phyloP scores from a whole-genome alignment of 2,888 invertebrate genomes.

The Chydorus sphaericus region DNA sequence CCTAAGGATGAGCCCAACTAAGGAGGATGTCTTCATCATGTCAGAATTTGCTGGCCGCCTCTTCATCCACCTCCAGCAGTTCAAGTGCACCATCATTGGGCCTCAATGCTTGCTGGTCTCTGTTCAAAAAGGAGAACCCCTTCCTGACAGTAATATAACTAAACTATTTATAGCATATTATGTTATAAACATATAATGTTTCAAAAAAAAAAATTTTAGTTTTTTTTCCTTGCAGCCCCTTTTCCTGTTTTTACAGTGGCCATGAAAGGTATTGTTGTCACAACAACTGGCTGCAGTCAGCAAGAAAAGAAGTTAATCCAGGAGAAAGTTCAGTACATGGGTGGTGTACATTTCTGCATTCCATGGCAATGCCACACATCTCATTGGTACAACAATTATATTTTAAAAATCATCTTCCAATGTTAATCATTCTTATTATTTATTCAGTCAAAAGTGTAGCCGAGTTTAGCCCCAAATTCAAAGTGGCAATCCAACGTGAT shows the following conservation, averaged over 20 bases:
- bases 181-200: too few relatives aligned
- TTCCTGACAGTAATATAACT: too few relatives aligned
- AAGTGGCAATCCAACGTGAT: conserved; percentile 51
- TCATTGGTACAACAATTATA: too few relatives aligned
- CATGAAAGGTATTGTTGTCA: conserved; percentile 55
- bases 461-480: conserved; percentile 15
- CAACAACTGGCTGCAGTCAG: conserved; percentile 40
- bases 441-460: neutral
- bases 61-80: conserved; percentile 44
- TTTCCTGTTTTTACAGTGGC: conserved; percentile 67
- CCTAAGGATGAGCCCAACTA: conserved; percentile 37
- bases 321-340: conserved; percentile 28
- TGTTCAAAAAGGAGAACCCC: conserved; percentile 48
- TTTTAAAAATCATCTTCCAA: too few relatives aligned
- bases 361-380: conserved; percentile 49
- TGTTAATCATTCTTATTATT: too few relatives aligned
- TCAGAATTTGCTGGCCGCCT: conserved; percentile 57
- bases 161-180: too few relatives aligned
- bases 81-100: conserved; percentile 51
- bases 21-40: conserved; percentile 61
- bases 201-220: too few relatives aligned
- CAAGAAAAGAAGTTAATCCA: conserved; percentile 33
- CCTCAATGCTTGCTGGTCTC: conserved; percentile 68
- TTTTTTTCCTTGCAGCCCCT: too few relatives aligned
- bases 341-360: conserved; percentile 28